Conservation (phyloP, 2,113 vertebrate species). For the Caranx ignobilis region DNA sequence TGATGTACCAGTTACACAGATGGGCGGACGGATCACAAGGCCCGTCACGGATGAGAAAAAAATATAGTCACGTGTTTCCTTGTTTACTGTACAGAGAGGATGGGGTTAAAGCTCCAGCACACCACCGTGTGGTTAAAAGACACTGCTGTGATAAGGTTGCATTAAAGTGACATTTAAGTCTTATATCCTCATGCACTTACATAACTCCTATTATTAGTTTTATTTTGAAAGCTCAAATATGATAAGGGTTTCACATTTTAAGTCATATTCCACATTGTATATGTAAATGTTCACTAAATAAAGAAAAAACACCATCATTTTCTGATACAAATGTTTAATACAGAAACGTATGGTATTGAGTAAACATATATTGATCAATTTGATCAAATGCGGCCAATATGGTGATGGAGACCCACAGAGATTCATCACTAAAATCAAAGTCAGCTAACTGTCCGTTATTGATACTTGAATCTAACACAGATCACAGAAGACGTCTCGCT, state of each 20-base stretch:
- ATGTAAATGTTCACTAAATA: not conserved
- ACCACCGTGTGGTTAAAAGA: slow-evolving; percentile 19
- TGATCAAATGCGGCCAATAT: slow-evolving; percentile 55
- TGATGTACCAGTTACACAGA: slow-evolving; percentile 27
- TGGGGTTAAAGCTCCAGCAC: not conserved
- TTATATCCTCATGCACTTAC: not conserved
- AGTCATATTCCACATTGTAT: not conserved
- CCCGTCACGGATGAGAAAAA: slow-evolving; percentile 54
- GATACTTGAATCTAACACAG: not conserved
- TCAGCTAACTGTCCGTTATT: slow-evolving; percentile 7
- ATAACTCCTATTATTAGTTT: not conserved
- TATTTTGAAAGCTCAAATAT: not conserved
- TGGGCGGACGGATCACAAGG: slow-evolving; percentile 47
- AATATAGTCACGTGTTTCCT: slow-evolving; percentile 78
- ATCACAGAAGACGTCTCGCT: not conserved
- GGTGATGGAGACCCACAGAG: not conserved
- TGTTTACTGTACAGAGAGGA: slow-evolving; percentile 70
- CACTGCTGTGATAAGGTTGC: not conserved
- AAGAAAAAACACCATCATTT: not conserved
- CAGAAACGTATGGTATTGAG: slow-evolving; percentile 40
- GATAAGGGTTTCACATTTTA: not conserved
- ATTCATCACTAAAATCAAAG: not conserved
- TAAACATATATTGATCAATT: slow-evolving; percentile 62
- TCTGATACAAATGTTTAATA: slow-evolving; percentile 58
- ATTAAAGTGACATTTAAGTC: not conserved